These are phyloP conservation scores for Penelope pileata DNA, from an alignment of 2,113 vertebrate genomes.

Conservation along the genomic window DNA sequence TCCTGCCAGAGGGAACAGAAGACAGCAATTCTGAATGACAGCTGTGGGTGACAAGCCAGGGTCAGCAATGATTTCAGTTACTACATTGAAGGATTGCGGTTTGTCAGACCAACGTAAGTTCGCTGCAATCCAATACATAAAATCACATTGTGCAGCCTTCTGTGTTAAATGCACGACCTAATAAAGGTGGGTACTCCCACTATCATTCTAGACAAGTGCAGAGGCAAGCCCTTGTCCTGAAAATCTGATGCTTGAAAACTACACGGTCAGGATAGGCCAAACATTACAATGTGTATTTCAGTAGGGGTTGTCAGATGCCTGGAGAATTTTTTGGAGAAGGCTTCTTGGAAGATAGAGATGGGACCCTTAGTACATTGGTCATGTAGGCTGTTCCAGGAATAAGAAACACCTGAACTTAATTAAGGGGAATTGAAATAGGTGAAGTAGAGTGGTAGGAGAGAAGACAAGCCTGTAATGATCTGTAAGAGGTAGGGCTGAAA, in stretches of 20 bases:
- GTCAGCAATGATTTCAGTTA: background rate
- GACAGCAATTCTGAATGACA: background rate
- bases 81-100: background rate
- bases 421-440: background rate
- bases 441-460: background rate
- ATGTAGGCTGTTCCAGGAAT: background rate
- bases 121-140: background rate
- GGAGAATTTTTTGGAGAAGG: background rate
- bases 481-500: background rate
- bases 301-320: background rate
- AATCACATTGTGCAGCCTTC: background rate
- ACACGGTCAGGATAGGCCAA: no score
- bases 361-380: background rate
- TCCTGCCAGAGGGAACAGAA: constrained; percentile 57
- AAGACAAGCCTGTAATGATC: background rate
- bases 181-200: background rate
- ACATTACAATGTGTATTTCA: background rate
- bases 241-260: background rate
- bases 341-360: background rate
- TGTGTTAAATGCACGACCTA: fast-evolving
- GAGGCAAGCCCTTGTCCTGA: background rate
- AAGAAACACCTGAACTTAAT: background rate
- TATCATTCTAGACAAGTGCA: background rate
- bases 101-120: background rate
- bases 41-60: background rate